Conservation (phyloP, 1,140 invertebrate genomes). For the Caenorhabditis latens region DNA sequence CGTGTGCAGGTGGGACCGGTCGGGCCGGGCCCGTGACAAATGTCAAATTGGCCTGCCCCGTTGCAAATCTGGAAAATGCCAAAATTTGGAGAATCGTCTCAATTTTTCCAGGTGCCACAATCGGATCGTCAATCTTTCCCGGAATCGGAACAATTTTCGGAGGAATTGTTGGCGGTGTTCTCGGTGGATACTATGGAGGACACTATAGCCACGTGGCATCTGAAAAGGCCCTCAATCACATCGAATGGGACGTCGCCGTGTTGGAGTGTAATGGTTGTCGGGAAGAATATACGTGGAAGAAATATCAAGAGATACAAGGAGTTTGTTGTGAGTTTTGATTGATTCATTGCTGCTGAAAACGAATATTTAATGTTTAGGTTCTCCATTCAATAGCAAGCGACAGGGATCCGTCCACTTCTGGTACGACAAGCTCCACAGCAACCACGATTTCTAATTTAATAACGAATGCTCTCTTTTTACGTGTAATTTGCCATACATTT, state of each 20-base stretch:
- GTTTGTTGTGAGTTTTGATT: neutral
- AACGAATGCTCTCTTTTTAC: no score
- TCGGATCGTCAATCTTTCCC: neutral
- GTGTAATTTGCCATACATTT: neutral
- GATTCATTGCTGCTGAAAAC: neutral
- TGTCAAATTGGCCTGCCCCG: no score
- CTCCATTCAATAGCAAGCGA: neutral
- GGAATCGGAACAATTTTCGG: slow-evolving; percentile 16
- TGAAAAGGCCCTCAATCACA: neutral
- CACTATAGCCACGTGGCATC: slow-evolving; percentile 11
- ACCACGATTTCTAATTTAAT: neutral
- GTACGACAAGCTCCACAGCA: neutral
- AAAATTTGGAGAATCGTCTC: no score
- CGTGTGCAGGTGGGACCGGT: neutral
- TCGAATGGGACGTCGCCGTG: neutral
- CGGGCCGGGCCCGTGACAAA: neutral
- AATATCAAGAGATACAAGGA: slow-evolving; percentile 8
- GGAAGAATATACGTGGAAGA: slow-evolving; percentile 26
- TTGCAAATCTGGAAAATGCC: no score
- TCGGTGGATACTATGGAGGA: slow-evolving; percentile 4
- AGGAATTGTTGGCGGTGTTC: neutral
- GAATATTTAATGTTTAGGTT: neutral
- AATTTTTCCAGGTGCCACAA: neutral
- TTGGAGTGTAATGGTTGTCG: neutral
- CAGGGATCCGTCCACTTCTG: neutral